A percentile compares a stretch with the other conserved stretches of the same genome.
Evolutionary conservation across 1,140 invertebrate genomes (phyloP).

Genomic region (Babylonia areolata): DNA sequence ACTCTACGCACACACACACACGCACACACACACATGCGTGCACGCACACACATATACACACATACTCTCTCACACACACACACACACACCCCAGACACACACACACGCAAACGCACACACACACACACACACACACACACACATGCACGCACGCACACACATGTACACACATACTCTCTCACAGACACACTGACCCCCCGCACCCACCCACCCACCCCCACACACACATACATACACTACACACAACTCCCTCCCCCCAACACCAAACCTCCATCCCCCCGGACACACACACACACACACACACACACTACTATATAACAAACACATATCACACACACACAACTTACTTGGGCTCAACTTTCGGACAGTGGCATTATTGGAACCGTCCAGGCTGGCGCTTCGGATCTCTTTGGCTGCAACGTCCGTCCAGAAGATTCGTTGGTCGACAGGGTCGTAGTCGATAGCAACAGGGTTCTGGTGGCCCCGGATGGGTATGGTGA

Average conservation of each 20-base stretch:
- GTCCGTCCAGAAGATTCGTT: conserved; percentile 93
- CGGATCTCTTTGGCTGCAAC: conserved; percentile 86
- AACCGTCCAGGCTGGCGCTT: conserved; percentile 85
- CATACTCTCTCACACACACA: no score
- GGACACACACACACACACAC: background rate
- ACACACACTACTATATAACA: no score
- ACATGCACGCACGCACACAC: background rate
- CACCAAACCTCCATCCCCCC: background rate
- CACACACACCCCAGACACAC: background rate
- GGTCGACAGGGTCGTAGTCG: conserved; percentile 91
- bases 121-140: background rate
- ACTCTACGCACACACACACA: no score
- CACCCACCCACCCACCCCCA: background rate
- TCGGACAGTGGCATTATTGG: conserved; percentile 44
- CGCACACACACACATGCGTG: no score
- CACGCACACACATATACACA: no score
- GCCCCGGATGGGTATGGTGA: conserved; percentile 51
- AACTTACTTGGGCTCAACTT: conserved; percentile 42
- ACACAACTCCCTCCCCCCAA: background rate
- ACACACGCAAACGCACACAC: background rate
- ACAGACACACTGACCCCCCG: no score
- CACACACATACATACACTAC: conserved; percentile 24
- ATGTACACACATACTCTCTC: no score
- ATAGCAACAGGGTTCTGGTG: conserved; percentile 83
- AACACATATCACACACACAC: no score